Conservation (phyloP, 2,888 invertebrate species). For the Volucella inflata region DNA sequence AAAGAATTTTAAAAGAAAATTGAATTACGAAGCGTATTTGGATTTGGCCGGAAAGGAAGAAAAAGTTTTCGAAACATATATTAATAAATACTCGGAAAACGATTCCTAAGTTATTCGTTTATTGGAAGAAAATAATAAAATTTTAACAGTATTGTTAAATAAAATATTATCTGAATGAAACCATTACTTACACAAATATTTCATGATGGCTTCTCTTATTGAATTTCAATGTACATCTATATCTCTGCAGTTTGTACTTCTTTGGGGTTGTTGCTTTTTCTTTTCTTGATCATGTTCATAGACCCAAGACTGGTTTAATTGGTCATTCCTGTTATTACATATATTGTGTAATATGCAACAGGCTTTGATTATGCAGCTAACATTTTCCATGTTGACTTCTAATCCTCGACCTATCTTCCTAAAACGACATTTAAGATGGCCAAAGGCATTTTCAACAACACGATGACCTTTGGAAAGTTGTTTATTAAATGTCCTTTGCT, state of each 20-base stretch:
- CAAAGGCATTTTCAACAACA: constrained; percentile 40
- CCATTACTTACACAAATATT: constrained; percentile 26
- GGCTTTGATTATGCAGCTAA: constrained; percentile 7
- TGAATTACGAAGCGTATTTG: constrained; percentile 8
- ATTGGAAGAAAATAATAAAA: constrained; percentile 28
- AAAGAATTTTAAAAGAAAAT: constrained; percentile 26
- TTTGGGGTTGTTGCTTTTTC: constrained; percentile 27
- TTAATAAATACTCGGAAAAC: constrained; percentile 16
- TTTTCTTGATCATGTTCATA: constrained; percentile 18
- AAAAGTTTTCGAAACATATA: constrained; percentile 13
- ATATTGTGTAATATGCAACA: constrained; percentile 42
- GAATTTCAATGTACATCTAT: constrained; percentile 12
- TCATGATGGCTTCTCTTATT: constrained; percentile 23
- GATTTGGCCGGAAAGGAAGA: constrained; percentile 10
- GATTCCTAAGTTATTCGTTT: constrained; percentile 21
- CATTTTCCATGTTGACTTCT: constrained; percentile 32
- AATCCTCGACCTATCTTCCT: constrained; percentile 34
- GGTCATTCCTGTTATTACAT: constrained; percentile 26
- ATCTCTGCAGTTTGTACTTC: constrained; percentile 27
- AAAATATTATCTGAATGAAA: constrained; percentile 5
- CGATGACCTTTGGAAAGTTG: too few species aligned
- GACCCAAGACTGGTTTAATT: constrained; percentile 22
- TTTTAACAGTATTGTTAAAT: constrained; percentile 13
- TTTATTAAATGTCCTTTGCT: constrained; percentile 33
- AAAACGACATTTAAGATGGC: constrained; percentile 35